phyloP scores from a whole-genome alignment of 1,140 invertebrate species.

The Babylonia areolata region DNA sequence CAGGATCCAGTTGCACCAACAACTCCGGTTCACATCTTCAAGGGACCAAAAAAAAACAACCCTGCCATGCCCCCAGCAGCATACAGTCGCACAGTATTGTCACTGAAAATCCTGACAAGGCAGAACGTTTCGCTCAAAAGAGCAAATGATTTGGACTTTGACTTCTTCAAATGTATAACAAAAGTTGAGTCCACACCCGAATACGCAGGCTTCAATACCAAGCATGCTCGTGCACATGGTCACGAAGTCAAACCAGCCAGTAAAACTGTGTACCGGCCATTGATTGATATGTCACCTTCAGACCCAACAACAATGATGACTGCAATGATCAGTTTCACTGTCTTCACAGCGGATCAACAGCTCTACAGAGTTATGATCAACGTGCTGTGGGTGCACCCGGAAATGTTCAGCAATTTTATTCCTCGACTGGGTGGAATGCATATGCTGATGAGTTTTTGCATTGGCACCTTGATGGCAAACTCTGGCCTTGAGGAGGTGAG shows the following conservation, averaged over 20 bases:
- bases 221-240: not conserved
- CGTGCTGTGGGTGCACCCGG: slow-evolving; percentile 40
- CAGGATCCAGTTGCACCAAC: no score
- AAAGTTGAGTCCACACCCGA: not conserved
- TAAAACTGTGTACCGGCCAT: slow-evolving; percentile 46
- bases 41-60: no score
- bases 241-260: slow-evolving; percentile 34
- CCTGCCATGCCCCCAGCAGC: no score
- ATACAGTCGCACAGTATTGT: no score
- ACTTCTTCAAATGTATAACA: not conserved
- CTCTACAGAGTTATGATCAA: slow-evolving; percentile 37
- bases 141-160: no score
- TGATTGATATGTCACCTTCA: slow-evolving; percentile 51
- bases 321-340: slow-evolving; percentile 36
- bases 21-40: no score
- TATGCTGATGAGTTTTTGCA: slow-evolving; percentile 47
- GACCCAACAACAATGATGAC: slow-evolving; percentile 50
- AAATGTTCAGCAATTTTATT: slow-evolving; percentile 44
- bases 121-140: no score
- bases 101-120: no score
- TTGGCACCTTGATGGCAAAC: slow-evolving; percentile 51
- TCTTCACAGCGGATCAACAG: slow-evolving; percentile 45
- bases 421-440: slow-evolving; percentile 55
- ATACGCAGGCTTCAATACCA: not conserved
- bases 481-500: slow-evolving; percentile 44